Base-by-base conservation (phyloP, 1,140 invertebrate species). In the Fopius arisanus region DNA sequence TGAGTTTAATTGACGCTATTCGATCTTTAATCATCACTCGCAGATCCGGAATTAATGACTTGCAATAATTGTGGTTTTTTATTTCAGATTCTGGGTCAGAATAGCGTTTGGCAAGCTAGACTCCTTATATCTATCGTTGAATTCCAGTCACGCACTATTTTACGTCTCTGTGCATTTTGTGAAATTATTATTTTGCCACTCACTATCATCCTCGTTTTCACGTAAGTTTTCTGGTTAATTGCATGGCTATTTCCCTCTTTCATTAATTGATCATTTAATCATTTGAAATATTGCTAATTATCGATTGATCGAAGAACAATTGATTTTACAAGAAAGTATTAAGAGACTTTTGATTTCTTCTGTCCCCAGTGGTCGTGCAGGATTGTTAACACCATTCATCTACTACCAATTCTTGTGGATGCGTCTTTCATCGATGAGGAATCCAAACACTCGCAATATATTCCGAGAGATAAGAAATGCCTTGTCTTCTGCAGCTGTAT, bases 111-210 rank as follows among this genome's bases (percentile, higher is more conserved):
- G 94, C 93, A 94, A 78, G 92, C 94, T n/a, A 90, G 96, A 41
- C 90, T 96, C 43, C 87, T 95, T 69, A 96, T 97, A 80, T 94
- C 93, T 0, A 88, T 97, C 79, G 92, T 97, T 43, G 95, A 97
- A 85, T 93, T 93, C 76, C 95, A 97, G 83, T 95, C 95, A 59
- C 88, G 92, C 1, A 97, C 94, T 80, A 96, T 98, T 78, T 89
- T 98, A 40, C 92, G 95, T 78, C 90, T 95, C 40, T 94, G 96
- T 70, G 94, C 96, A 14, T 92, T 97, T 69, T 94, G 93, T 0
- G 97, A 99, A 89, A 97, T 98, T 77, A 91, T 97, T 62, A 89
- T 98, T 59, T 94, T 98, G 91, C 96, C 96, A n/a, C 90, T 95
- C 37, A 91, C 93, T 63, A 89, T 96, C 33, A 77, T 97, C 40